These are phyloP conservation scores for Schrankia costaestrigalis DNA, from an alignment of 2,888 invertebrate species.

Conservation along the genomic window DNA sequence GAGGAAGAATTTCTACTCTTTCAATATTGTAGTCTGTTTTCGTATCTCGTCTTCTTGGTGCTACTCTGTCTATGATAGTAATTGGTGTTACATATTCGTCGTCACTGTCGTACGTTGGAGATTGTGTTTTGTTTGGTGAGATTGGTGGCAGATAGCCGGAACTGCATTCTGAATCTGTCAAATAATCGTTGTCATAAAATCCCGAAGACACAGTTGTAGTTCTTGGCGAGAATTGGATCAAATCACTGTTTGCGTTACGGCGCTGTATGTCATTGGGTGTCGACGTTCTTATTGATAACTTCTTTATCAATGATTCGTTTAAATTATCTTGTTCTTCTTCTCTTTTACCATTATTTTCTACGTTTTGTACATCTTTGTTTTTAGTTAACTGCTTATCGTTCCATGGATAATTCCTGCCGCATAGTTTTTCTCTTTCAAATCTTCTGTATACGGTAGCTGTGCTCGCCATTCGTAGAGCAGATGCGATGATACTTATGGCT, in stretches of 20 bases:
- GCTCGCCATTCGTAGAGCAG: constrained; percentile 84
- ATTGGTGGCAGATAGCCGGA: constrained; percentile 56
- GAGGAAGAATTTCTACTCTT: constrained; percentile 71
- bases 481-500: constrained; percentile 83
- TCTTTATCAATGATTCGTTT: constrained; percentile 52
- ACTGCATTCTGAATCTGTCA: constrained; percentile 52
- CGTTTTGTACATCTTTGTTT: constrained; percentile 45
- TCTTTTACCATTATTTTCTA: constrained; percentile 21
- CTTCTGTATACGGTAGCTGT: constrained; percentile 87
- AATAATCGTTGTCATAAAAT: constrained; percentile 47
- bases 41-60: constrained; percentile 53
- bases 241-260: constrained; percentile 48
- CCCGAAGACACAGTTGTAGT: constrained; percentile 36
- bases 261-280: constrained; percentile 29
- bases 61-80: constrained; percentile 65
- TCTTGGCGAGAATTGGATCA: constrained; percentile 66
- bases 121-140: constrained; percentile 22
- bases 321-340: constrained; percentile 43
- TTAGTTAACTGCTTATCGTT: constrained; percentile 44
- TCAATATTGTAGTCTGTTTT: constrained; percentile 59
- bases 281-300: constrained; percentile 30
- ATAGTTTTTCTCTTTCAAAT: constrained; percentile 88
- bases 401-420: constrained; percentile 88
- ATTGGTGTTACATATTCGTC: constrained; percentile 62
- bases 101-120: constrained; percentile 52